phyloP scores from a whole-genome alignment of 1,140 invertebrate genomes.

The Pentalonia nigronervosa region DNA sequence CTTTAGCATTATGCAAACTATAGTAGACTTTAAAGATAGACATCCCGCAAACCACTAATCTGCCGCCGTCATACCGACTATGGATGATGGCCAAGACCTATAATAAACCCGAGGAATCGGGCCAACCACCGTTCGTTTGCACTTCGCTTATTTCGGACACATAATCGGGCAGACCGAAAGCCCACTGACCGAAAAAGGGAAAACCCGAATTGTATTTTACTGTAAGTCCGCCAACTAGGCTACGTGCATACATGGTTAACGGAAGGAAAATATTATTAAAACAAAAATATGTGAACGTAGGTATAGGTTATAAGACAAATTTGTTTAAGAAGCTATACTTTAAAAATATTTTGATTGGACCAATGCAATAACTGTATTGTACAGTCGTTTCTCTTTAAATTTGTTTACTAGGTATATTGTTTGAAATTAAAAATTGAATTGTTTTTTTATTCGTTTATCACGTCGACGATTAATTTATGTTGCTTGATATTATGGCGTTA shows the following conservation, averaged over 20 bases:
- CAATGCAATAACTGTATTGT: not conserved
- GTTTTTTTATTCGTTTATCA: not conserved
- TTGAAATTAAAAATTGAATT: not conserved
- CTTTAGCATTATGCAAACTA: not conserved
- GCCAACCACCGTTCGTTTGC: conserved; percentile 48
- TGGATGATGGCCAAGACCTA: conserved; percentile 45
- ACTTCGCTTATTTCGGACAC: conserved; percentile 51
- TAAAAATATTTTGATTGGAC: not conserved
- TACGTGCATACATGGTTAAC: not conserved
- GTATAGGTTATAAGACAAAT: not conserved
- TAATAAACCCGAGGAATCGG: conserved; percentile 52
- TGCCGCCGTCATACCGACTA: not conserved
- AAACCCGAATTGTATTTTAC: not conserved
- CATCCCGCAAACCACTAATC: conserved; percentile 1
- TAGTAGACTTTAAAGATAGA: conserved; percentile 36
- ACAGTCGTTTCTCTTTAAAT: not conserved
- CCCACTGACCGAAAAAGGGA: conserved; percentile 52
- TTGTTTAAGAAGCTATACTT: not conserved
- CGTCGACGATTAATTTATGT: not conserved
- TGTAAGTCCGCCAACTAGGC: conserved; percentile 8
- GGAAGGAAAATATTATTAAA: not conserved
- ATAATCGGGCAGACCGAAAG: not conserved
- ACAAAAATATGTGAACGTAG: too few relatives aligned
- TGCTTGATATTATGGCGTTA: not conserved
- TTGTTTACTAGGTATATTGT: not conserved